These are phyloP conservation scores for Halichondria panicea DNA, from an alignment of 37 sponge, comb jelly and placozoan species.

Conservation along the genomic window DNA sequence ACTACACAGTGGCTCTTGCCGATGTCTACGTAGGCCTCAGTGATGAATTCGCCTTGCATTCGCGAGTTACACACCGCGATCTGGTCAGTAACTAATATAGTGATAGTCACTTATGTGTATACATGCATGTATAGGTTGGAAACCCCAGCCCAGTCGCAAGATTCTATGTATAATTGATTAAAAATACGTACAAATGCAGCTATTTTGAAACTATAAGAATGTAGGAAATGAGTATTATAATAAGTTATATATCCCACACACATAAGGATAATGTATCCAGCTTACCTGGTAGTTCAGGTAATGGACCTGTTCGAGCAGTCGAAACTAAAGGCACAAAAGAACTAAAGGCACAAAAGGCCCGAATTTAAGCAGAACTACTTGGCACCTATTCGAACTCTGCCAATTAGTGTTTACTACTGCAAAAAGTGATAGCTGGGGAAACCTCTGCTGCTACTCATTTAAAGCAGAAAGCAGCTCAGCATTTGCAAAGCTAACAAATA, in stretches of 20 bases:
- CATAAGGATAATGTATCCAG: constrained; percentile 2
- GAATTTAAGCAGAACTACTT: constrained; percentile 19
- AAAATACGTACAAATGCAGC: too few species aligned
- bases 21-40: constrained; percentile 34
- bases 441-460: neutral
- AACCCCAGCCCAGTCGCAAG: constrained; percentile 6
- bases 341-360: neutral
- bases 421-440: neutral
- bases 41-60: constrained; percentile 24
- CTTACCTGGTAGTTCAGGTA: constrained; percentile 15
- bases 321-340: constrained; percentile 16
- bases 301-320: constrained; percentile 20
- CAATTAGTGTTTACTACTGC: neutral
- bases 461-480: neutral
- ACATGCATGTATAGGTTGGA: constrained; percentile 25
- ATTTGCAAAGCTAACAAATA: constrained; percentile 16
- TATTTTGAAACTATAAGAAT: neutral
- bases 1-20: constrained; percentile 8
- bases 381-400: constrained; percentile 2
- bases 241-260: neutral
- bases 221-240: neutral
- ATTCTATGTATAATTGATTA: too few species aligned
- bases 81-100: constrained; percentile 14
- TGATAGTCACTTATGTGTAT: neutral
- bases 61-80: constrained; percentile 28